Base-by-base conservation (phyloP, 2,797 vertebrate species). In the Rhabdophis nuchalis region DNA sequence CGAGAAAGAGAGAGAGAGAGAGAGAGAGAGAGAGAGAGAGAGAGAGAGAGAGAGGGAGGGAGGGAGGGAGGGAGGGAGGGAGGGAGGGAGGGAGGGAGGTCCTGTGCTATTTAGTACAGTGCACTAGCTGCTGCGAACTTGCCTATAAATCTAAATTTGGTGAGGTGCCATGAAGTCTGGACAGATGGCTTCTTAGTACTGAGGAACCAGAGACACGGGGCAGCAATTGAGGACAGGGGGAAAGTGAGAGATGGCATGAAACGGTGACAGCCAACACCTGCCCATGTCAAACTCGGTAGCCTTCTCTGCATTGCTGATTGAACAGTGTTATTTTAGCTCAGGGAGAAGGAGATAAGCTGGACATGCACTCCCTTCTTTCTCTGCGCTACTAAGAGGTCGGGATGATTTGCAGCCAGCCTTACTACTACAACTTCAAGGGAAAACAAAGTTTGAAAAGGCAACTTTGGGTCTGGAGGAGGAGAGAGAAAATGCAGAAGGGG, bases 281-380 rank as follows among this genome's bases (percentile, higher is more conserved):
- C 97, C 97, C 94, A 91, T 96, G 97, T 97, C 97, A 97, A 96
- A 94, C 97, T 96, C 95, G 95, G 96, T 96, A 97, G 96, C 96
- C 97, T 98, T 97, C 96, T 95, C 97, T 93, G 97, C 7, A 91
- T 87, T 93, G 41, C 0, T 95, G 91, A 77, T 46, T 82, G 72
- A 82, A 93, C 57, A 20, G 91, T 50, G 5, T 25, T 90, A 57
- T 92, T 90, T 57, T 86, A 87, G 50, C 77, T 6, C 27, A 0
- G 32, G 53, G 90, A n/a, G 32, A 90, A 91, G 25, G 32, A 82
- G 89, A 32, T 54, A 0, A 3, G 53, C 11, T 32, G 53, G 7
- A 54, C 52, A 14, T 9, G 9, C 0, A 0, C 86, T 29, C 72
- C 89, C n/a, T 2, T 0, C 72, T 53, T 3, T 23, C 3, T 89